These are phyloP conservation scores for Thelaira solivaga DNA, from an alignment of 2,888 invertebrate species.

Conservation along the genomic window DNA sequence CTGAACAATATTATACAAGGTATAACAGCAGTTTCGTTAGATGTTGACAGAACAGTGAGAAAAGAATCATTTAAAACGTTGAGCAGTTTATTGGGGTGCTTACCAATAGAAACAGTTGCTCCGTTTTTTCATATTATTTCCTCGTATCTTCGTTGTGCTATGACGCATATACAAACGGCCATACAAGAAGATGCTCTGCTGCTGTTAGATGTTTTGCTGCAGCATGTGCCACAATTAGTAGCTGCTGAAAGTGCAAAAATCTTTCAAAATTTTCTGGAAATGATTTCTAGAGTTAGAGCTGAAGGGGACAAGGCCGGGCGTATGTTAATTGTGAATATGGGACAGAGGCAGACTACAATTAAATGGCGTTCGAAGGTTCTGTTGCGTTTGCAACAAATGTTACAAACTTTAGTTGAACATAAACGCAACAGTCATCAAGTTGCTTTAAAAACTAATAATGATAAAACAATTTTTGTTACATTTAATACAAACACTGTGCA, in stretches of 20 bases:
- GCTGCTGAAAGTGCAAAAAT: conserved; percentile 84
- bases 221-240: conserved; percentile 82
- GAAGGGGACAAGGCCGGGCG: conserved; percentile 83
- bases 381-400: conserved; percentile 82
- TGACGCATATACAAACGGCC: conserved; percentile 90
- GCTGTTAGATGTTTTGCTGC: conserved; percentile 86
- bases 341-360: conserved; percentile 84
- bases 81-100: conserved; percentile 70
- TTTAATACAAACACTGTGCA: conserved; percentile 32
- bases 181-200: conserved; percentile 90
- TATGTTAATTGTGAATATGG: conserved; percentile 83
- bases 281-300: conserved; percentile 86
- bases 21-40: conserved; percentile 83
- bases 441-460: background rate
- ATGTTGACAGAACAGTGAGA: conserved; percentile 82
- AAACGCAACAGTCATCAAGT: conserved; percentile 27
- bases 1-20: conserved; percentile 84
- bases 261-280: conserved; percentile 87
- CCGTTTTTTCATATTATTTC: conserved; percentile 88
- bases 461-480: conserved; percentile 7
- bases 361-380: conserved; percentile 89
- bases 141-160: conserved; percentile 89
- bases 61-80: conserved; percentile 78
- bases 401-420: conserved; percentile 74
- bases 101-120: conserved; percentile 65